Evolutionary conservation across 2,113 vertebrate species (phyloP), one percentile per base, ranked within the genome.

Genomic region (Caranx ignobilis): DNA sequence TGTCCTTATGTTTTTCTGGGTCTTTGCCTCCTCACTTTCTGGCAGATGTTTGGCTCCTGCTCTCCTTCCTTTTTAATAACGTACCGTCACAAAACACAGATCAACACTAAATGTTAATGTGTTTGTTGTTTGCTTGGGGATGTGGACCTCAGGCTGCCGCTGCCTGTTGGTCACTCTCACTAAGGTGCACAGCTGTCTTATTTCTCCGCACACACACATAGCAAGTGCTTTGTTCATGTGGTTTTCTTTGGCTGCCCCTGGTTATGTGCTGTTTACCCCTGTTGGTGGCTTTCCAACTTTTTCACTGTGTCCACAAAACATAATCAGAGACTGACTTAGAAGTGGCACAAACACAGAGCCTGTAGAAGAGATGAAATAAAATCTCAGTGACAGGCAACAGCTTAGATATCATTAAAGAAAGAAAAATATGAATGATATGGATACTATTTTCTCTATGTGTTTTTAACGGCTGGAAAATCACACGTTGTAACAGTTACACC

Each of bases 211-310:
- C 54, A 60, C 34, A 39, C 26, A 65, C 19, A 26, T 26, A 26
- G 26, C 21, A 48, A 19, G 48, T 45, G 21, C 47, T 52, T 55
- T 10, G 13, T 45, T 71, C 8, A 37, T 72, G 26, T 67, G 31
- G 21, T 43, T 87, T 76, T 59, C 69, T 32, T 77, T 72, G 77
- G 84, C 78, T 69, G 64, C 41, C 71, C 83, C 87, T 84, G 56
- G 59, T 75, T 5, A 0, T 55, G 45, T n/a, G 6, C 19, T 61
- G 48, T 62, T 79, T 65, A 61, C 54, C 61, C 54, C 60, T 67
- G 54, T 63, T 87, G 84, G 60, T 85, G 61, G 77, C 74, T 48
- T 75, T 88, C 73, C 68, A 84, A 65, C 50, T 81, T 50, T 81
- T 55, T 83, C 62, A 18, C 63, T 31, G 45, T 76, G 50, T 62